Evolutionary conservation across 2,113 vertebrate genomes (phyloP), one percentile per base, ranked within the genome.

Genomic region (Brienomyrus longianalis): DNA sequence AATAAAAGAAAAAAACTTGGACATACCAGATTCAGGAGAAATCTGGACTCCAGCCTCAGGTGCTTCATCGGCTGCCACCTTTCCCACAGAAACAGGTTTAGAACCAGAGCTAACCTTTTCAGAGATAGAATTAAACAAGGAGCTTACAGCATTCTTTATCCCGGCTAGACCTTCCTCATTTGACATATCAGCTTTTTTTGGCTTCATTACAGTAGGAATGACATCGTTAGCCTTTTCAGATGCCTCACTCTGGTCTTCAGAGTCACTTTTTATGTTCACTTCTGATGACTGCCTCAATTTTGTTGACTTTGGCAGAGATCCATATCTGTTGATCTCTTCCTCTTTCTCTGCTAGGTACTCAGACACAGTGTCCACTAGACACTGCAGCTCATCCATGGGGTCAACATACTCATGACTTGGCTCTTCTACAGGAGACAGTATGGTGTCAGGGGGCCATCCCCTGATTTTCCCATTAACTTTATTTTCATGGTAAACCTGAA

Each of bases 261-360:
- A 95, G 90, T 95, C 92, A 0, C 92, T 90, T 59, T 91, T 88
- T 93, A 87, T 80, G 3, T 89, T 91, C 21, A 93, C 94, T 77
- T 91, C 93, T 77, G 95, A 95, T 1, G 94, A 96, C 9, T 95
- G 91, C 70, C 93, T 94, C 4, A 90, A 91, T 92, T 95, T 95
- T 88, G 93, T 95, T 88, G 93, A 90, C 93, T 96, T 95, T 54
- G 97, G 93, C 90, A 97, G 89, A 0, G 95, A 93, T 91, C 96
- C 95, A 92, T 97, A 98, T 88, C 94, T 97, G 89, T 95, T 98
- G 83, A 99, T 97, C 94, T 99, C 98, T 91, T 99, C 96, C 93
- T 99, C 98, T 92, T 99, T 99, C 89, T 98, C 96, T 90, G 96
- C 97, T 89, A 99, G 94, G 92, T 99, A 99, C 91, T 98, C 97